These are phyloP conservation scores for Leptobrachium ailaonicum DNA, from an alignment of 2,113 vertebrate species.

Conservation along the genomic window DNA sequence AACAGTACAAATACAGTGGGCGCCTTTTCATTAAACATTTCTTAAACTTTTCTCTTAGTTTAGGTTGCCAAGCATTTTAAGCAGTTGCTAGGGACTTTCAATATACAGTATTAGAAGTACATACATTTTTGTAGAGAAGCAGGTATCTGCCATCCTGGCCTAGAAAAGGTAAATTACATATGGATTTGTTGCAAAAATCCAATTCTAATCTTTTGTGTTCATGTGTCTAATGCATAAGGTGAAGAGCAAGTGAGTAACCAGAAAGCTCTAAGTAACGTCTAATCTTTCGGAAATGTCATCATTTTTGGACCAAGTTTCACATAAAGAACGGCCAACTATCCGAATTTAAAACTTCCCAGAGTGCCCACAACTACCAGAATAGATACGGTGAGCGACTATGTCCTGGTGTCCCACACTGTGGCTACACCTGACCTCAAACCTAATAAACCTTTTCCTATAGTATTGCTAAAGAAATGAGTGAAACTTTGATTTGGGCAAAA, in stretches of 20 bases:
- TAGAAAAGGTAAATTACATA: conserved; percentile 15
- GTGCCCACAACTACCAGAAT: no score
- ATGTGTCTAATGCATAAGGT: not conserved
- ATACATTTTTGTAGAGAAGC: conserved; percentile 1
- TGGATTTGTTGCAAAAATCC: not conserved
- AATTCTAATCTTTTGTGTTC: not conserved
- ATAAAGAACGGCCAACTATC: no score
- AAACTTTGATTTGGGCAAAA: no score
- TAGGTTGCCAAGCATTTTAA: conserved; percentile 33
- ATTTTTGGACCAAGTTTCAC: no score
- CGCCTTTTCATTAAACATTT: conserved; percentile 20
- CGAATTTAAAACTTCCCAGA: no score
- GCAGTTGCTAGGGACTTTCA: conserved; percentile 39
- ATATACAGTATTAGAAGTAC: conserved; percentile 15
- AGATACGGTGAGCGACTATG: no score
- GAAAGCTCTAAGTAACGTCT: not conserved
- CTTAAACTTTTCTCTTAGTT: conserved; percentile 14
- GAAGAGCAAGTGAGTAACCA: not conserved
- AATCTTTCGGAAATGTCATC: no score
- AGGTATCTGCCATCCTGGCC: conserved; percentile 30
- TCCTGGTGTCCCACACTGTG: no score
- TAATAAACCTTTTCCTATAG: no score
- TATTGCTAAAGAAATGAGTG: no score
- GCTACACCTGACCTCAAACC: no score
- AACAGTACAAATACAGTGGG: conserved; percentile 16